Conservation (phyloP, 2,888 invertebrate species). For the Chymomyza procnemis region DNA sequence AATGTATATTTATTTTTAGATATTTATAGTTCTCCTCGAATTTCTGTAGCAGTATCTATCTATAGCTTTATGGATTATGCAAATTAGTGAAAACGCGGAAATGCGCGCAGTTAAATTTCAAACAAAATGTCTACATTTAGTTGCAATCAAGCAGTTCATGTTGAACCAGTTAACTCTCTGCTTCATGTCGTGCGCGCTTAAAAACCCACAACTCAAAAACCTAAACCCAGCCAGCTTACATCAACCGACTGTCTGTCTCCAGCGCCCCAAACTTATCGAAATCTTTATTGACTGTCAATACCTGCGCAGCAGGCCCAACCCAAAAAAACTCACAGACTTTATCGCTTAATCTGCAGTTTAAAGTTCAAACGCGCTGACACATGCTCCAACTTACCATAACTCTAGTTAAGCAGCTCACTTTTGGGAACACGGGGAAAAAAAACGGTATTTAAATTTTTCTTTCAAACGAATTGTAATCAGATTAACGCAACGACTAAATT, state of each 20-base stretch:
- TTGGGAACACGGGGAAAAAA: too few relatives aligned
- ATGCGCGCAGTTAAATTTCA: background rate
- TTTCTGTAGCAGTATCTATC: background rate
- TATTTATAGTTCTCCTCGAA: background rate
- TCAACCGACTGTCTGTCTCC: too few relatives aligned
- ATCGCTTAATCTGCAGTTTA: background rate
- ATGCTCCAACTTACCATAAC: background rate
- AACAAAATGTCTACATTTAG: too few relatives aligned
- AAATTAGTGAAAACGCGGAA: background rate
- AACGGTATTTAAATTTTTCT: constrained; percentile 17
- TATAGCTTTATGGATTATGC: background rate
- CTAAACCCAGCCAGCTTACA: too few relatives aligned
- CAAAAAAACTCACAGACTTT: background rate
- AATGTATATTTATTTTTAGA: background rate
- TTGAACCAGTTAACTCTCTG: background rate
- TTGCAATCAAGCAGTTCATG: background rate
- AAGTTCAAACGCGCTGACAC: background rate
- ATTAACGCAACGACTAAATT: constrained; percentile 53
- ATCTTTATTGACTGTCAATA: constrained; percentile 20
- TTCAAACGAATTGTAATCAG: constrained; percentile 31
- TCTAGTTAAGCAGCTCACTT: background rate
- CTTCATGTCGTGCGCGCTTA: too few relatives aligned
- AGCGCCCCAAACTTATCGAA: background rate
- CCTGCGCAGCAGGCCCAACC: background rate
- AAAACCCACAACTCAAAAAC: too few relatives aligned